Percentiles rank a stretch among this genome's conserved stretches.
phyloP scores from a whole-genome alignment of 2,888 invertebrate genomes.

The Saturnia pavonia region DNA sequence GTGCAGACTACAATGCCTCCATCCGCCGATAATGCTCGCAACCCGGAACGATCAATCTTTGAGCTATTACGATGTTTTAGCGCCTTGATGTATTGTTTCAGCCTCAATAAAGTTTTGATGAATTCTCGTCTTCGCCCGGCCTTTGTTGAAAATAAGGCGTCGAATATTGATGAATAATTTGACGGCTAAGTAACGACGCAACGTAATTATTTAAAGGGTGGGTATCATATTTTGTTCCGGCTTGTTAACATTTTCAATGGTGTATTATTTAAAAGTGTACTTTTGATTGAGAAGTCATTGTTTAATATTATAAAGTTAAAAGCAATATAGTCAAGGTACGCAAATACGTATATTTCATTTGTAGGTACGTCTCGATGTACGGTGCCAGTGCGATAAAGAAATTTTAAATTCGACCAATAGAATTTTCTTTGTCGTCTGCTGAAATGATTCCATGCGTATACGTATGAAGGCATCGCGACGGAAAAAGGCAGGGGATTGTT shows the following conservation, averaged over 20 bases:
- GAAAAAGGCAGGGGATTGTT: constrained; percentile 57
- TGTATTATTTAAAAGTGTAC: neutral
- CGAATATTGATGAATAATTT: constrained; percentile 77
- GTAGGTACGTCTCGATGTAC: constrained; percentile 66
- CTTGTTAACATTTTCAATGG: constrained; percentile 17
- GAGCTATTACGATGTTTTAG: constrained; percentile 79
- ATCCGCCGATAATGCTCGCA: constrained; percentile 64
- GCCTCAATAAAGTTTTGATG: constrained; percentile 81
- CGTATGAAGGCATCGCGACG: constrained; percentile 45
- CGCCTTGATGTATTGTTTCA: constrained; percentile 80
- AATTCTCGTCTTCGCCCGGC: constrained; percentile 73
- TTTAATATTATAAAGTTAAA: neutral
- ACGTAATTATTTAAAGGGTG: constrained; percentile 59
- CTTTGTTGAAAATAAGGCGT: constrained; percentile 72
- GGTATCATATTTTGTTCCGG: constrained; percentile 43
- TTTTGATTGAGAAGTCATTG: neutral
- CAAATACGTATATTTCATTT: no score
- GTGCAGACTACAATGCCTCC: constrained; percentile 55
- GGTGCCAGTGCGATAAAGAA: constrained; percentile 76
- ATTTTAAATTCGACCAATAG: constrained; percentile 73
- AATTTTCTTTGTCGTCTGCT: constrained; percentile 70
- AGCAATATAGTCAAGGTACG: no score
- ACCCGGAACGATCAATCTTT: constrained; percentile 75
- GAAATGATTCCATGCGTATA: constrained; percentile 65
- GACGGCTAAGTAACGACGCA: constrained; percentile 60